A percentile compares a stretch with the other conserved stretches of the same genome.
These are phyloP conservation scores for Monodelphis domestica DNA, from an alignment of 2,797 vertebrate genomes.

Conservation along the genomic window DNA sequence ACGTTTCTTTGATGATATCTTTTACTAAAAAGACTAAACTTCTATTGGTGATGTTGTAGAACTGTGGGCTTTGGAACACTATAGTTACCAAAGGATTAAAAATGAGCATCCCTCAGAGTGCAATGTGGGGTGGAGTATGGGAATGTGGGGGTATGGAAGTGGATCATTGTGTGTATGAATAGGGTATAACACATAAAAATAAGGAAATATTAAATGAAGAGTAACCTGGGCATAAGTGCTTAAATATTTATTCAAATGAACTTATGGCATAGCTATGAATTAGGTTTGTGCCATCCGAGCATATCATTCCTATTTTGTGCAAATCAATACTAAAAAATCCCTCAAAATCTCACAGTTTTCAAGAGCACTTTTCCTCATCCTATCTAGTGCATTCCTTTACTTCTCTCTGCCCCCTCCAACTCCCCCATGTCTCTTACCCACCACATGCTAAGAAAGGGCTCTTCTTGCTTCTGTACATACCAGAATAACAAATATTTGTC, in stretches of 20 bases:
- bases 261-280: neutral
- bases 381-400: neutral
- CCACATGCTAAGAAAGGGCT: conserved; percentile 40
- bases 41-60: neutral
- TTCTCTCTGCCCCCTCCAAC: neutral
- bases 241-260: neutral
- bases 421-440: neutral
- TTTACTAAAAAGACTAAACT: neutral
- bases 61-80: too few species aligned
- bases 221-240: neutral
- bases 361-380: neutral
- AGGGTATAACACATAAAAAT: neutral
- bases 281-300: neutral
- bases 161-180: neutral
- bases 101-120: neutral
- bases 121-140: neutral
- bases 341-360: neutral
- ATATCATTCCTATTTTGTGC: neutral
- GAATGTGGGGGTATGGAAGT: neutral
- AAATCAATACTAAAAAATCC: neutral
- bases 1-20: neutral
- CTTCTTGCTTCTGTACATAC: conserved; percentile 10
- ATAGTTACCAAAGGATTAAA: neutral
- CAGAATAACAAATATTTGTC: conserved; percentile 56
- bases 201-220: neutral